phyloP scores from a whole-genome alignment of 1,140 invertebrate species.

The Vanessa atalanta region DNA sequence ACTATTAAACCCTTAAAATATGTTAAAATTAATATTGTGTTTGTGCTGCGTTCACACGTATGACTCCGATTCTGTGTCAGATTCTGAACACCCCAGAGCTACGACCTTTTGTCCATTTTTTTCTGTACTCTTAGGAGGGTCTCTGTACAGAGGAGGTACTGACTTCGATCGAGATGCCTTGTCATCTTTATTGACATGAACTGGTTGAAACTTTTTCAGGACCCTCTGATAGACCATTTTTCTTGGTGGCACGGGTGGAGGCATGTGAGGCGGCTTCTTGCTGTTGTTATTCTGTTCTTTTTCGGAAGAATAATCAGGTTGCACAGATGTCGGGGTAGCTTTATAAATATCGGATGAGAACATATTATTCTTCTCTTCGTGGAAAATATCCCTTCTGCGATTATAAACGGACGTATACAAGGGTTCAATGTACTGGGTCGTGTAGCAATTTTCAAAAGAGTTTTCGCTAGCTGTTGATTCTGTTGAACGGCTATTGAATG shows the following conservation, averaged over 20 bases:
- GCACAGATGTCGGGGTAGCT: slow-evolving; percentile 75
- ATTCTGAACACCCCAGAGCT: slow-evolving; percentile 72
- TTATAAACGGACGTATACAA: slow-evolving; percentile 75
- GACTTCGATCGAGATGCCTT: slow-evolving; percentile 71
- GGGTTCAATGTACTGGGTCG: slow-evolving; percentile 72
- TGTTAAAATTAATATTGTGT: slow-evolving; percentile 28
- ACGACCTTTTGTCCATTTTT: slow-evolving; percentile 67
- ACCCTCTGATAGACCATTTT: slow-evolving; percentile 77
- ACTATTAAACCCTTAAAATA: slow-evolving; percentile 44
- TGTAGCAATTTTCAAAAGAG: slow-evolving; percentile 74
- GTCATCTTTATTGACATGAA: slow-evolving; percentile 75
- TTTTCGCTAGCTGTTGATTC: slow-evolving; percentile 76
- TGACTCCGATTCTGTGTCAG: slow-evolving; percentile 79
- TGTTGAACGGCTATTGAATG: slow-evolving; percentile 67
- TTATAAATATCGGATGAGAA: slow-evolving; percentile 76
- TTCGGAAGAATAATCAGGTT: slow-evolving; percentile 64
- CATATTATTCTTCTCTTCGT: slow-evolving; percentile 72
- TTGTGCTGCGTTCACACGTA: slow-evolving; percentile 62
- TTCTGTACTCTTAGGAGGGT: slow-evolving; percentile 61
- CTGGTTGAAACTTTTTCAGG: slow-evolving; percentile 77
- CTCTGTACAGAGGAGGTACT: slow-evolving; percentile 67
- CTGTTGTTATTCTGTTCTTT: slow-evolving; percentile 65
- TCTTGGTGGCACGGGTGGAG: slow-evolving; percentile 75
- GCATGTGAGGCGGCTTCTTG: slow-evolving; percentile 68
- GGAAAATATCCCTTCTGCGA: slow-evolving; percentile 71